Evolutionary conservation across 2,888 invertebrate species (phyloP).

Genomic region (Philereme vetulata): DNA sequence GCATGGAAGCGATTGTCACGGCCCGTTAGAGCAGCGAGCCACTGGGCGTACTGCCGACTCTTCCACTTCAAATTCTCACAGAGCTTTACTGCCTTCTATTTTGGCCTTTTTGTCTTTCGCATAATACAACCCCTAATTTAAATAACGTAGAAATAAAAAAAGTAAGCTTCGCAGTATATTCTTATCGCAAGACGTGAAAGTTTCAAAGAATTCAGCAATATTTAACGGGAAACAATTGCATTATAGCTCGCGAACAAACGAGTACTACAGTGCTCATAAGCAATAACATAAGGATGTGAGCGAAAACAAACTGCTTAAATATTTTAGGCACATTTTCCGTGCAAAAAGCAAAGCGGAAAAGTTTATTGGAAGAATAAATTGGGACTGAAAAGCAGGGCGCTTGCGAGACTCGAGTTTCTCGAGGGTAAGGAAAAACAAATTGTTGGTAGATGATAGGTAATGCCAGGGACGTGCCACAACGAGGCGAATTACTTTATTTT

Average conservation of each 20-base stretch:
- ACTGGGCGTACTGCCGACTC: constrained; percentile 69
- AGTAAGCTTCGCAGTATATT: constrained; percentile 5
- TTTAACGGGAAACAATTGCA: constrained; percentile 39
- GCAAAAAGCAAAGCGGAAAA: constrained; percentile 70
- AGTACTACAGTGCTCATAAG: constrained; percentile 47
- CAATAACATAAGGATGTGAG: constrained; percentile 61
- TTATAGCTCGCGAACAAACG: constrained; percentile 36
- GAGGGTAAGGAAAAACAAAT: constrained; percentile 75
- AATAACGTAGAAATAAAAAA: constrained; percentile 28
- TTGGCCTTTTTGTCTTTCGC: constrained; percentile 27
- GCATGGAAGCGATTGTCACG: constrained; percentile 82
- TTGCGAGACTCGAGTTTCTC: constrained; percentile 62
- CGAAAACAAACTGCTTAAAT: constrained; percentile 72
- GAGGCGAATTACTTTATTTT: constrained; percentile 73
- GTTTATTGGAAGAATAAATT: constrained; percentile 78
- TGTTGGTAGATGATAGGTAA: constrained; percentile 78
- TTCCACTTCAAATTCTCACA: constrained; percentile 64
- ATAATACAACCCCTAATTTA: constrained; percentile 22
- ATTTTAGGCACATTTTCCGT: constrained; percentile 70
- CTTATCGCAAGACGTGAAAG: constrained; percentile 7
- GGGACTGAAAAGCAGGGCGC: constrained; percentile 75
- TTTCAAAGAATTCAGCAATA: constrained; percentile 30
- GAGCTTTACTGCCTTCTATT: constrained; percentile 45
- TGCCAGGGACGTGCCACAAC: constrained; percentile 70
- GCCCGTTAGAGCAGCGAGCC: constrained; percentile 73